Conservation (phyloP, 2,888 invertebrate species). For the Automeris io region DNA sequence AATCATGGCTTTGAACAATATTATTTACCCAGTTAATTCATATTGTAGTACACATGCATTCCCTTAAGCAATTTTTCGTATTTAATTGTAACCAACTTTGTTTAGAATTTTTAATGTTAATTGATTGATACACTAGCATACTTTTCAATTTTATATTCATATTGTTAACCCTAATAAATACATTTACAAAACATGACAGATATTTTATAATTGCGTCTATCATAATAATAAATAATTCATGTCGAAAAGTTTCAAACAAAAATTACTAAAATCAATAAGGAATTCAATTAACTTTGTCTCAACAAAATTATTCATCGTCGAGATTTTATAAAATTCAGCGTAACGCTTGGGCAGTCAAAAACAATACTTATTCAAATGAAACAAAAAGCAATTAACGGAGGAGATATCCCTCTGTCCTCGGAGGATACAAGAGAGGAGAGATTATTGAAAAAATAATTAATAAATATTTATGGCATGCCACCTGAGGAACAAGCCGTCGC, state of each 20-base stretch:
- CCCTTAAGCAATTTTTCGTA: too few relatives aligned
- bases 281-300: constrained; percentile 52
- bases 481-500: constrained; percentile 66
- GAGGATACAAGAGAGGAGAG: constrained; percentile 67
- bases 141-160: too few relatives aligned
- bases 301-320: constrained; percentile 63
- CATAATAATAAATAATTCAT: constrained; percentile 1
- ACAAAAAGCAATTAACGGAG: constrained; percentile 75
- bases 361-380: constrained; percentile 77
- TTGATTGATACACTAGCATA: too few relatives aligned
- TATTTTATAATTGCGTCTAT: constrained; percentile 2
- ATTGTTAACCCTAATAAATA: not conserved
- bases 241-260: constrained; percentile 18
- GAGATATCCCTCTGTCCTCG: constrained; percentile 69
- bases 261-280: constrained; percentile 41
- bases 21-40: too few relatives aligned
- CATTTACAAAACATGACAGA: not conserved
- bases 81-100: too few relatives aligned
- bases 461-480: constrained; percentile 76
- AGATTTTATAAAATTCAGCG: constrained; percentile 61
- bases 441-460: constrained; percentile 78
- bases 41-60: too few relatives aligned
- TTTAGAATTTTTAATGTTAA: too few relatives aligned
- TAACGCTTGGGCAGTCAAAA: constrained; percentile 71
- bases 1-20: too few relatives aligned